These are phyloP conservation scores for Eulemur mongoz DNA, from an alignment of 2,797 vertebrate species.

Conservation along the genomic window DNA sequence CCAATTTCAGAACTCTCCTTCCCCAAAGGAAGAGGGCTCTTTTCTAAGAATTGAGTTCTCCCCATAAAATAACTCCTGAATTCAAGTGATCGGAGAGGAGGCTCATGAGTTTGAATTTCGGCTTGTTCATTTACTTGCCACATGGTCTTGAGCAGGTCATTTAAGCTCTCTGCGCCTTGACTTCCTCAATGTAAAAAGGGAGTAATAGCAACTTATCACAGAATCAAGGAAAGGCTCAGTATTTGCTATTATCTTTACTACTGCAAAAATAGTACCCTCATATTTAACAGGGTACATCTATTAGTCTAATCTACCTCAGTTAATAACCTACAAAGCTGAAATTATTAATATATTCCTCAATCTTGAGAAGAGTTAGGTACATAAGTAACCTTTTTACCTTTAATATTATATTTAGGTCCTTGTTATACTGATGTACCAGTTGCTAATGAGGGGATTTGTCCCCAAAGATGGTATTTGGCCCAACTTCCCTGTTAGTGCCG, in stretches of 20 bases:
- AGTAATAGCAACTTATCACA: not conserved
- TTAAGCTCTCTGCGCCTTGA: not conserved
- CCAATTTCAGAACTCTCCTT: not conserved
- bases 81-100: not conserved
- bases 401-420: not conserved
- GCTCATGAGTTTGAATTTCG: not conserved
- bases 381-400: not conserved
- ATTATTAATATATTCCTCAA: not conserved
- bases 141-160: not conserved
- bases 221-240: constrained; percentile 44
- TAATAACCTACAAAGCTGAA: constrained; percentile 22
- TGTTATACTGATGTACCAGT: not conserved
- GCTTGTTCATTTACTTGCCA: not conserved
- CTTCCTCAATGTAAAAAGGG: constrained; percentile 12
- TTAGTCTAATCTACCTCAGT: not conserved
- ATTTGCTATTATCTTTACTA: not conserved
- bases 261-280: not conserved
- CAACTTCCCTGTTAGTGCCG: not conserved
- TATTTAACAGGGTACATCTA: constrained; percentile 11
- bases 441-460: not conserved
- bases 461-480: not conserved
- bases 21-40: not conserved
- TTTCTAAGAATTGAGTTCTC: not conserved
- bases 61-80: not conserved
- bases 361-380: not conserved